phyloP scores from a whole-genome alignment of 2,888 invertebrate genomes.

The Elmis aenea region DNA sequence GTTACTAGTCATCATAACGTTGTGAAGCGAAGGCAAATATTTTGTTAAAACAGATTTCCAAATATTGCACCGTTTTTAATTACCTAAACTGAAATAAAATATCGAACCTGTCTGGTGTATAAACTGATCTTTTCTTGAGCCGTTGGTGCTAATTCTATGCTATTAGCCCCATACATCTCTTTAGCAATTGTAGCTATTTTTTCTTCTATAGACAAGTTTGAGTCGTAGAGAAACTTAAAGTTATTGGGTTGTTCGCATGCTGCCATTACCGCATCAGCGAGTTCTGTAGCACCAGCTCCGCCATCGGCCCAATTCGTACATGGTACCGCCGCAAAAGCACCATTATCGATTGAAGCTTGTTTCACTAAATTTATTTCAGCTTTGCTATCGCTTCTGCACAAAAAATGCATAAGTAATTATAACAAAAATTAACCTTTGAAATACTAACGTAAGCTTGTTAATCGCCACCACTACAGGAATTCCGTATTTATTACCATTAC shows the following conservation, averaged over 20 bases:
- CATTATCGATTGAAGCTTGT: constrained; percentile 65
- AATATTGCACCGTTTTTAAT: no score
- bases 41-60: no score
- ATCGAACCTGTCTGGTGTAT: constrained; percentile 73
- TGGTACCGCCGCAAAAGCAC: constrained; percentile 83
- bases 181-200: constrained; percentile 86
- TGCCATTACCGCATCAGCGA: constrained; percentile 82
- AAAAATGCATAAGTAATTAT: no score
- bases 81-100: no score
- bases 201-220: constrained; percentile 66
- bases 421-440: neutral
- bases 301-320: constrained; percentile 89
- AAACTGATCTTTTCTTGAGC: constrained; percentile 66
- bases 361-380: constrained; percentile 79
- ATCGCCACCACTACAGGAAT: constrained; percentile 93
- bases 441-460: constrained; percentile 74
- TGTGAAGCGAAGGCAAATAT: no score
- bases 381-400: constrained; percentile 78
- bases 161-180: constrained; percentile 95
- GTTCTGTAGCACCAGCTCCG: constrained; percentile 76
- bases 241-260: constrained; percentile 63
- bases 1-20: no score
- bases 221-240: constrained; percentile 68
- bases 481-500: constrained; percentile 83
- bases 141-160: constrained; percentile 67